Percentiles rank a stretch among this genome's conserved stretches.
phyloP scores from a whole-genome alignment of 2,888 invertebrate genomes.

The Campoletis raptor region DNA sequence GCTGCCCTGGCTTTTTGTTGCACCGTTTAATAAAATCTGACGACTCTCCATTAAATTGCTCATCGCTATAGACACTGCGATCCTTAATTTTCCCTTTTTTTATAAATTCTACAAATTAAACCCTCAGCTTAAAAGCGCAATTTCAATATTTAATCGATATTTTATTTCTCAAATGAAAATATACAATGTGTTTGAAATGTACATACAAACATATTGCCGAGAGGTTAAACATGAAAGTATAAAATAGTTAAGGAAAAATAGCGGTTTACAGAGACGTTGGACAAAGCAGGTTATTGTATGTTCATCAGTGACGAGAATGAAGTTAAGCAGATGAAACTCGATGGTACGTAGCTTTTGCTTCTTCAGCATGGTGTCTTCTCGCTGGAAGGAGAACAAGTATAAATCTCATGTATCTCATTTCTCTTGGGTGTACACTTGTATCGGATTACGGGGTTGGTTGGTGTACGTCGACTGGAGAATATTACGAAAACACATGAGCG shows the following conservation, averaged over 20 bases:
- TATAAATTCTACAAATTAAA: background rate
- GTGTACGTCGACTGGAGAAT: conserved; percentile 37
- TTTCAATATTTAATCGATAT: background rate
- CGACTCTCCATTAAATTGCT: background rate
- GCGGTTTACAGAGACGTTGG: conserved; percentile 9
- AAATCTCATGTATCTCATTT: conserved; percentile 31
- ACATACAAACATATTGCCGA: background rate
- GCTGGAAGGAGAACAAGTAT: conserved; percentile 1
- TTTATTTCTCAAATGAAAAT: background rate
- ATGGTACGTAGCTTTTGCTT: conserved; percentile 47
- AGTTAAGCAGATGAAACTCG: conserved; percentile 65
- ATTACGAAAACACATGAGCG: conserved; percentile 60
- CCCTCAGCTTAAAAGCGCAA: background rate
- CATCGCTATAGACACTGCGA: no score
- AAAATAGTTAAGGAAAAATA: conserved; percentile 24
- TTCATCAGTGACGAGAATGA: conserved; percentile 59
- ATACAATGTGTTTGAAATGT: background rate
- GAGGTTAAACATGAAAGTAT: conserved; percentile 13
- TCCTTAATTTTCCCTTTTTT: no score
- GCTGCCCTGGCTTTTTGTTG: background rate
- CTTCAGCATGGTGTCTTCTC: conserved; percentile 30
- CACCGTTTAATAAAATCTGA: no score
- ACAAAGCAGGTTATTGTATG: conserved; percentile 64
- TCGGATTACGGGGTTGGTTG: conserved; percentile 67
- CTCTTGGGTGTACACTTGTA: conserved; percentile 54